These are phyloP conservation scores for Maconellicoccus hirsutus DNA, from an alignment of 1,140 invertebrate species.

Conservation along the genomic window DNA sequence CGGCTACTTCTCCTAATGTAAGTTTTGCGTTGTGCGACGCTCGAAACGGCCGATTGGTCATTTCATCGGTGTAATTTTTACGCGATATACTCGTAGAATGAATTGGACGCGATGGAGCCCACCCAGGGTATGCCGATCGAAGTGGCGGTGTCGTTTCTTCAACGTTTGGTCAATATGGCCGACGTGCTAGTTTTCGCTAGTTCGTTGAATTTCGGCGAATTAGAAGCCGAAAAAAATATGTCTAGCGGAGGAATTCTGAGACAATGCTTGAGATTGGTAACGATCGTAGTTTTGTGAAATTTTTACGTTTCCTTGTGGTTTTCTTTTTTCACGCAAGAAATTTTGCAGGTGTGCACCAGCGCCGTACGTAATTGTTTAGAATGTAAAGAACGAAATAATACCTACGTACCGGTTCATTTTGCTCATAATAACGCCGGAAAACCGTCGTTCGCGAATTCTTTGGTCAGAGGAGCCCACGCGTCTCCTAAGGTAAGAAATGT, in stretches of 20 bases:
- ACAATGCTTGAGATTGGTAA: conserved; percentile 88
- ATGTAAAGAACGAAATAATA: conserved; percentile 70
- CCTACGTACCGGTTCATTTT: conserved; percentile 34
- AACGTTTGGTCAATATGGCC: conserved; percentile 93
- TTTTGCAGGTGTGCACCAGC: conserved; percentile 78
- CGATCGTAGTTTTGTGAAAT: neutral
- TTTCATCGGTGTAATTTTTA: no score
- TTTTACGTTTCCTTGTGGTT: no score
- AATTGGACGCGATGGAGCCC: conserved; percentile 94
- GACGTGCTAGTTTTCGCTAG: conserved; percentile 97
- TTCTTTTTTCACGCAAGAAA: neutral
- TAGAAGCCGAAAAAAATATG: conserved; percentile 99
- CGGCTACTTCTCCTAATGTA: conserved; percentile 96
- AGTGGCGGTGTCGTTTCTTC: conserved; percentile 91
- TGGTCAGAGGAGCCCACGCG: conserved; percentile 73
- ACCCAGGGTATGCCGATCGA: conserved; percentile 97
- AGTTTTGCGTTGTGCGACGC: conserved; percentile 39
- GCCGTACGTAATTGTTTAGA: conserved; percentile 96
- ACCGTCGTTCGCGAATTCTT: conserved; percentile 64
- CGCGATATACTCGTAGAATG: no score
- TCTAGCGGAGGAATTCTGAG: conserved; percentile 95
- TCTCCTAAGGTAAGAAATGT: conserved; percentile 59
- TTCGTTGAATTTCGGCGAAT: conserved; percentile 90
- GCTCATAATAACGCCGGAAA: conserved; percentile 42
- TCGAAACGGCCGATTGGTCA: no score